A percentile compares a stretch with the other conserved stretches of the same genome.
These are phyloP conservation scores for Dynastes hyllus DNA, from an alignment of 2,888 invertebrate genomes.

Conservation along the genomic window DNA sequence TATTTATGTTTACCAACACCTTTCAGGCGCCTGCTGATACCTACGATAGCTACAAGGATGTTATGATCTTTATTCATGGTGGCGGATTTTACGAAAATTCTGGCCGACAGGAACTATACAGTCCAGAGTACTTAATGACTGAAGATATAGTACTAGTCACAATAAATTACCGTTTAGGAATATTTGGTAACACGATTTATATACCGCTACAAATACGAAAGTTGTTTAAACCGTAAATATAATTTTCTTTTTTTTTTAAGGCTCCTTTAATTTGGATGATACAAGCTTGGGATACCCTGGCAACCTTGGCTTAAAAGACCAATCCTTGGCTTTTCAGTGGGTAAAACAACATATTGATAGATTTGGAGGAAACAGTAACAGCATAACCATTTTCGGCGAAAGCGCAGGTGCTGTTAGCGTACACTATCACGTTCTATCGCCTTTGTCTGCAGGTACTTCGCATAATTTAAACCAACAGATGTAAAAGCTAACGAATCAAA, in stretches of 20 bases:
- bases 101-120: constrained; percentile 63
- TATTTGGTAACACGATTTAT: constrained; percentile 46
- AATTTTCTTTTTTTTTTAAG: not conserved
- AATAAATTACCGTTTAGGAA: constrained; percentile 64
- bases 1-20: not conserved
- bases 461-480: not conserved
- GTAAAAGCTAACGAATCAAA: not conserved
- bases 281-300: constrained; percentile 8
- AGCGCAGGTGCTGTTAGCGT: constrained; percentile 62
- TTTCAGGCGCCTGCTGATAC: not conserved
- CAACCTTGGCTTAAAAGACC: constrained; percentile 22
- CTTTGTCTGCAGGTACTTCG: not conserved
- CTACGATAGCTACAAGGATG: constrained; percentile 60
- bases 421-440: not conserved
- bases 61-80: constrained; percentile 71
- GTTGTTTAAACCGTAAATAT: not conserved
- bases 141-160: constrained; percentile 67
- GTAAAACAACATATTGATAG: constrained; percentile 1
- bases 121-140: constrained; percentile 67
- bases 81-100: constrained; percentile 67
- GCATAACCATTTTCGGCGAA: constrained; percentile 61
- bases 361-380: constrained; percentile 31
- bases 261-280: constrained; percentile 9
- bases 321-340: constrained; percentile 25
- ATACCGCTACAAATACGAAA: not conserved